phyloP scores from a whole-genome alignment of 2,888 invertebrate species.

The Copidosoma aretas region DNA sequence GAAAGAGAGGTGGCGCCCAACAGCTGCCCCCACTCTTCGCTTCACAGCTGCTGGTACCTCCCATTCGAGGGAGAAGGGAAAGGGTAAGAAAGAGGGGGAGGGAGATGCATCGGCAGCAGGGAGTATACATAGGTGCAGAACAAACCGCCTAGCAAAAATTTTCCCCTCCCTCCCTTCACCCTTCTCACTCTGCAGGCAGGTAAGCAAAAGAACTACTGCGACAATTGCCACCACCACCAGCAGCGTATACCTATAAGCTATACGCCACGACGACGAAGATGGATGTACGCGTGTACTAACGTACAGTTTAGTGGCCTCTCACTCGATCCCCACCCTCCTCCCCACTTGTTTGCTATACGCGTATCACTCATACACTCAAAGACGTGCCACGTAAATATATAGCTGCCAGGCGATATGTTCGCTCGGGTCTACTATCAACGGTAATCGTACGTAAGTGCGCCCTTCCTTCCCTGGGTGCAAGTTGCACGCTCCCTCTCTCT shows the following conservation, averaged over 20 bases:
- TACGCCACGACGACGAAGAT: slow-evolving; percentile 8
- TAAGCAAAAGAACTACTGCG: slow-evolving; percentile 58
- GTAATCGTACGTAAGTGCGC: slow-evolving; percentile 23
- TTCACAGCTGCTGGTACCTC: slow-evolving; percentile 56
- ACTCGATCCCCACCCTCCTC: not conserved
- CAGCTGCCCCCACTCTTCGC: slow-evolving; percentile 30
- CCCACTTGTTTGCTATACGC: not conserved
- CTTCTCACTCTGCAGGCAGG: slow-evolving; percentile 2
- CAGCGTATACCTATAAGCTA: slow-evolving; percentile 17
- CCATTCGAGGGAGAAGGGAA: slow-evolving; percentile 48
- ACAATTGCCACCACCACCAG: slow-evolving; percentile 55
- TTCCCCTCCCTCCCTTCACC: slow-evolving; percentile 53
- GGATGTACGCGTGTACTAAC: not conserved
- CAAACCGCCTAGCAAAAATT: slow-evolving; percentile 61
- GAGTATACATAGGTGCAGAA: slow-evolving; percentile 4
- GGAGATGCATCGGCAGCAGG: not conserved
- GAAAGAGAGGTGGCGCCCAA: slow-evolving; percentile 54
- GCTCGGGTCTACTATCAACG: slow-evolving; percentile 24
- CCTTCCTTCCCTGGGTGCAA: slow-evolving; percentile 13
- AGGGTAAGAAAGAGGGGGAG: slow-evolving; percentile 3
- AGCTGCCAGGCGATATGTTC: slow-evolving; percentile 22
- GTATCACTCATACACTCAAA: not conserved
- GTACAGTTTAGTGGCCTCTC: not conserved
- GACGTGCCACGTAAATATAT: not conserved
- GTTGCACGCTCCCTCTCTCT: slow-evolving; percentile 3